These are phyloP conservation scores for Pleuronectes platessa DNA, from an alignment of 2,113 vertebrate genomes.

Conservation along the genomic window DNA sequence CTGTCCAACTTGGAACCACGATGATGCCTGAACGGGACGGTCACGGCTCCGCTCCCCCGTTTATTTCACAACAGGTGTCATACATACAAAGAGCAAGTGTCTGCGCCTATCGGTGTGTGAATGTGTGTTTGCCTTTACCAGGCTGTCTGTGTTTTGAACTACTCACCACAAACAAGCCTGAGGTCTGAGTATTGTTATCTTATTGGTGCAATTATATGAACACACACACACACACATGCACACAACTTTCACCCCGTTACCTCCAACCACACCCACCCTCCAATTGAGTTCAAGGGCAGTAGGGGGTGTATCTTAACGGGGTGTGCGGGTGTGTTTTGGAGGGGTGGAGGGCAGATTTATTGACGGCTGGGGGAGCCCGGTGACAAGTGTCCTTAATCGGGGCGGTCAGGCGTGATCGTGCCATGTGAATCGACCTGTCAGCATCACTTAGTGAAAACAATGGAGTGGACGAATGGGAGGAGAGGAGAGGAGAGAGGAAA, in stretches of 20 bases:
- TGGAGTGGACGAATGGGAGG: constrained; percentile 21
- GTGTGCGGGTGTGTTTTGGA: constrained; percentile 40
- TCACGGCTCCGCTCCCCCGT: constrained; percentile 46
- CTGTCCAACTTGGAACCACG: constrained; percentile 53
- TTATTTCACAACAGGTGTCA: constrained; percentile 72
- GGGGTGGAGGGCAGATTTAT: constrained; percentile 49
- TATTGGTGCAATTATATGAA: constrained; percentile 78
- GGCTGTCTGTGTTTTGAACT: constrained; percentile 60
- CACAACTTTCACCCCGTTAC: constrained; percentile 54
- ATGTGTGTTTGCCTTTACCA: background rate
- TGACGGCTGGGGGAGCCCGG: constrained; percentile 46
- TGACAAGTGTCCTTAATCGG: constrained; percentile 71
- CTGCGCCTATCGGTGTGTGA: constrained; percentile 22
- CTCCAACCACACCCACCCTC: constrained; percentile 47
- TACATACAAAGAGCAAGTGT: constrained; percentile 65
- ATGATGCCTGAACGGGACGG: constrained; percentile 56
- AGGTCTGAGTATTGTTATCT: constrained; percentile 83
- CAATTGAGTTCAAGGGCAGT: constrained; percentile 63
- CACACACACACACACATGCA: constrained; percentile 28
- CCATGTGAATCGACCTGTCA: constrained; percentile 78
- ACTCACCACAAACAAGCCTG: constrained; percentile 77
- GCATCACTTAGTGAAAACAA: constrained; percentile 76
- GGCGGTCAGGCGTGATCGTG: constrained; percentile 70
- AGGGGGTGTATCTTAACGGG: constrained; percentile 33
- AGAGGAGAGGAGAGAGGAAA: background rate